These are phyloP conservation scores for Podarcis lilfordi DNA, from an alignment of 2,797 vertebrate genomes.

Conservation along the genomic window DNA sequence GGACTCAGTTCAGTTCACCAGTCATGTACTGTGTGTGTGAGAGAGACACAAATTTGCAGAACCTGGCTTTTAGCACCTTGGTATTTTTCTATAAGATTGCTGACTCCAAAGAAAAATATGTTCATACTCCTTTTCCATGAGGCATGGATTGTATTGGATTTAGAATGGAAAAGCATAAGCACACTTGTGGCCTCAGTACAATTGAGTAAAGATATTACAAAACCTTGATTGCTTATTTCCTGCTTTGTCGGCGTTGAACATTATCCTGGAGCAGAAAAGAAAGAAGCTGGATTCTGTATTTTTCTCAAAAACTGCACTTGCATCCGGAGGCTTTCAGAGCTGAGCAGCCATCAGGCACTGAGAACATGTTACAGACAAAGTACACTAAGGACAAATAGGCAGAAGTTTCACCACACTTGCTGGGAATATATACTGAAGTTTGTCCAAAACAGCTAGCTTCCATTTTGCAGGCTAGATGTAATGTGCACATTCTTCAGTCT, in stretches of 20 bases:
- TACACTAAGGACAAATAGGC: neutral
- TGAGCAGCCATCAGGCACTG: neutral
- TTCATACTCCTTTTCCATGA: neutral
- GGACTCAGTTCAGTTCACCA: too few relatives aligned
- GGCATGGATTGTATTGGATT: neutral
- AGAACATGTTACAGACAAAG: neutral
- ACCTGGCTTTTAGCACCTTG: neutral
- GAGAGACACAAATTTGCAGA: too few relatives aligned
- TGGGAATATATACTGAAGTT: neutral
- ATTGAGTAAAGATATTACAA: neutral
- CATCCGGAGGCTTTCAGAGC: neutral
- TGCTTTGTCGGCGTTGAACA: neutral
- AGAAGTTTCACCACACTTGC: neutral
- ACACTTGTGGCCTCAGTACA: neutral
- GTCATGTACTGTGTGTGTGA: too few relatives aligned
- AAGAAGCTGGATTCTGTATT: neutral
- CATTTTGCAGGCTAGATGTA: neutral
- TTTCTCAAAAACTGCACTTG: neutral
- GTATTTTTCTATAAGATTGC: neutral
- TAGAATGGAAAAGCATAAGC: neutral
- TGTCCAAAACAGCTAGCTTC: neutral
- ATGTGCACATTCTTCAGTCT: neutral
- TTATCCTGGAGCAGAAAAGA: slow-evolving; percentile 2
- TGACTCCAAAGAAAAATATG: neutral
- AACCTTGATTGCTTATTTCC: neutral